phyloP scores from a whole-genome alignment of 2,888 invertebrate genomes.

The Eupithecia dodoneata region DNA sequence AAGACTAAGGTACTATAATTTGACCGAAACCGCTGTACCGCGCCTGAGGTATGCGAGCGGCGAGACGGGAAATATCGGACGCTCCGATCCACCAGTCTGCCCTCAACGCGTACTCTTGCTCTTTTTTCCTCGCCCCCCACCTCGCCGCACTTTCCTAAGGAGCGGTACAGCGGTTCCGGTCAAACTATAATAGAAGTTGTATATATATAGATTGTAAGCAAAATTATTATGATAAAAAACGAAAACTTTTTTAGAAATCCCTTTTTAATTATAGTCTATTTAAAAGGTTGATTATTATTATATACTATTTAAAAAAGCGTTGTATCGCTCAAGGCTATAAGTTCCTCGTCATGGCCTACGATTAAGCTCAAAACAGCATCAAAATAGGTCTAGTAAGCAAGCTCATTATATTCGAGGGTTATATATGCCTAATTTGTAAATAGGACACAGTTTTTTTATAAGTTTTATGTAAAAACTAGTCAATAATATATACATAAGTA shows the following conservation, averaged over 20 bases:
- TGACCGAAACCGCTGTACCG: too few relatives aligned
- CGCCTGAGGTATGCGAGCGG: too few relatives aligned
- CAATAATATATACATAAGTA: conserved; percentile 30
- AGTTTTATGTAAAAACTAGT: conserved; percentile 39
- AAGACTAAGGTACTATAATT: background rate
- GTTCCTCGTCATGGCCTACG: conserved; percentile 38
- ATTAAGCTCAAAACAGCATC: conserved; percentile 43
- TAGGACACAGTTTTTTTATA: conserved; percentile 32
- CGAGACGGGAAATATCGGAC: too few relatives aligned
- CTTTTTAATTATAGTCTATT: conserved; percentile 32
- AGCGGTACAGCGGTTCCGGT: too few relatives aligned
- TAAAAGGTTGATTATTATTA: conserved; percentile 2
- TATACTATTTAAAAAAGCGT: conserved; percentile 13
- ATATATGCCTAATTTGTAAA: conserved; percentile 34
- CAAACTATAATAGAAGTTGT: conserved; percentile 9
- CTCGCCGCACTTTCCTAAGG: too few relatives aligned
- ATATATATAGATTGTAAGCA: conserved; percentile 12
- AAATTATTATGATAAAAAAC: conserved; percentile 18
- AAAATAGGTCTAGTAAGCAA: conserved; percentile 31
- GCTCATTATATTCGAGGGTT: conserved; percentile 34
- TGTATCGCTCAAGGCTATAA: conserved; percentile 24
- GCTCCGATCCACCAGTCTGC: too few relatives aligned
- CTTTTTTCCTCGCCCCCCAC: too few relatives aligned
- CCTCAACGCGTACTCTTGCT: too few relatives aligned
- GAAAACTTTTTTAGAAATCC: conserved; percentile 34